Evolutionary conservation across 2,888 invertebrate species (phyloP), one percentile per base, ranked within the genome.

Genomic region (Microdon myrmicae): DNA sequence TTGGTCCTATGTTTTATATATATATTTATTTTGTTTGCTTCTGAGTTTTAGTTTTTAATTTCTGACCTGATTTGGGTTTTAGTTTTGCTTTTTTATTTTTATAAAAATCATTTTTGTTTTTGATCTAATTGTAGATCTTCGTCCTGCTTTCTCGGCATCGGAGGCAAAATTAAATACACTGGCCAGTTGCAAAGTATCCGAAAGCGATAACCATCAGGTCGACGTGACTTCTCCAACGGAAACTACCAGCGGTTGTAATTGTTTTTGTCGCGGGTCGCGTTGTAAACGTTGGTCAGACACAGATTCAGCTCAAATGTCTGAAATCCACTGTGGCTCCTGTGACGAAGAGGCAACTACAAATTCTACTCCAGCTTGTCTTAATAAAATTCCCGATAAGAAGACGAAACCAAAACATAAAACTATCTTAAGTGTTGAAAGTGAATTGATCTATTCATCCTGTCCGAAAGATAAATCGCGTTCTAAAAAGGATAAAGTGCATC

Each of bases 261-360:
- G 80, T 51, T 79, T 80, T 68, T 75, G 71, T 32, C 67, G 69
- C 4, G 72, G 76, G 14, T 74, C 73, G 13, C 78, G 75, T 37
- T 76, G 73, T 47, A 79, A 77, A 64, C 75, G 75, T 39, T 76
- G 77, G 76, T 71, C 71, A 45, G 67, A 71, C 4, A 61, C 64
- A n/a, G 73, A 74, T 64, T 79, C 80, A 8, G 77, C 78, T 28
- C 79, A 79, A 79, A 83, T 84, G 81, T 84, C 86, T 45, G 86
- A 86, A 74, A 81, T 87, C 73, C 86, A 85, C 79, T 81, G 82
- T 72, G 82, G 83, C 38, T 75, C 75, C 69, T 77, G 78, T 66
- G 79, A 80, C 68, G 70, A 71, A 16, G 75, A 76, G 70, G 70
- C 71, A 31, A 71, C 73, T 8, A 58, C 58, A 4, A 77, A 77